Evolutionary conservation across 2,113 vertebrate species (phyloP).

Genomic region (Cheirogaleus medius): DNA sequence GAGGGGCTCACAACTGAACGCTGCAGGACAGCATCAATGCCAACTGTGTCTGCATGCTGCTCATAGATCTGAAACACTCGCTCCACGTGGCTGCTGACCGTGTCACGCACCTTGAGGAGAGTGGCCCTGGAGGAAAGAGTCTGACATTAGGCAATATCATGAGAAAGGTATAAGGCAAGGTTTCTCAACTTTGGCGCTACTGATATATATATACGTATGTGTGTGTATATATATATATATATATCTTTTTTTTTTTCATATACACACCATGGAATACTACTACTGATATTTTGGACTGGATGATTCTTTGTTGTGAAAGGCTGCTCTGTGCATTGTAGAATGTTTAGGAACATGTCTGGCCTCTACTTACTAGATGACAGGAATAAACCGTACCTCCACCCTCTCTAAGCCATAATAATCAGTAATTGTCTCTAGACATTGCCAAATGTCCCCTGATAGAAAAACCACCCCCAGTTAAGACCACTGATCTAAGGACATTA

Average conservation of each 20-base stretch:
- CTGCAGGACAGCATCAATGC: constrained; percentile 73
- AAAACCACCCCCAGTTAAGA: not conserved
- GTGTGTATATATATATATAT: too few relatives aligned
- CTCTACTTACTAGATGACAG: not conserved
- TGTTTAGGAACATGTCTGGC: not conserved
- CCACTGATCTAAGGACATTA: not conserved
- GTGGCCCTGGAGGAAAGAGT: constrained; percentile 75
- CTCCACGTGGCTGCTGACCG: constrained; percentile 82
- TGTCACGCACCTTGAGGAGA: constrained; percentile 87
- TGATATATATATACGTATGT: not conserved
- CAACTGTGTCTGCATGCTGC: constrained; percentile 75
- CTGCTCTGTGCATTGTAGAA: not conserved
- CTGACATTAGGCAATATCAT: not conserved
- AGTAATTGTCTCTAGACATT: not conserved
- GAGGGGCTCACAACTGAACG: constrained; percentile 87
- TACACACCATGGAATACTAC: not conserved
- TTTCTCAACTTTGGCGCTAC: not conserved
- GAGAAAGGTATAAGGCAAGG: not conserved
- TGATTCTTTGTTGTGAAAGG: not conserved
- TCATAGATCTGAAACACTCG: constrained; percentile 85
- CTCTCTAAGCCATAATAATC: not conserved
- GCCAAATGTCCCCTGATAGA: not conserved
- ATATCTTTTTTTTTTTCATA: too few relatives aligned
- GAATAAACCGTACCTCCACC: not conserved
- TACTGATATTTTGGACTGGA: not conserved